These are phyloP conservation scores for Megaceryle alcyon DNA, from an alignment of 2,797 vertebrate species.

Conservation along the genomic window DNA sequence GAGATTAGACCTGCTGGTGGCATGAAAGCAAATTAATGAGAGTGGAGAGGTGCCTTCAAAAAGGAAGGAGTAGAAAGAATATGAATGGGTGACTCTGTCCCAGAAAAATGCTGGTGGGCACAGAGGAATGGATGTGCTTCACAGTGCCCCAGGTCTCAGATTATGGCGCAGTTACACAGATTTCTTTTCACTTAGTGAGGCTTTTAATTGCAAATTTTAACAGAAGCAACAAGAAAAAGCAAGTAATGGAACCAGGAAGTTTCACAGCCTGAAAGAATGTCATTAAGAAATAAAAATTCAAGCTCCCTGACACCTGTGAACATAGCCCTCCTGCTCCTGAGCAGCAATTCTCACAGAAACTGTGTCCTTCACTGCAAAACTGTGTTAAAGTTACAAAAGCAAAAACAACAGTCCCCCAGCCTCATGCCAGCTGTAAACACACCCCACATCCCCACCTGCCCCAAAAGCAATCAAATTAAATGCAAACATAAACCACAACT, in stretches of 20 bases:
- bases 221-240: slow-evolving; percentile 8
- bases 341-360: neutral
- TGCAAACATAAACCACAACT: neutral
- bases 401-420: neutral
- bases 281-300: slow-evolving; percentile 32
- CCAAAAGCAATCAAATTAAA: neutral
- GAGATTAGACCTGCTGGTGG: neutral
- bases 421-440: neutral
- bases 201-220: slow-evolving; percentile 22
- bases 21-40: neutral
- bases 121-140: fast-evolving
- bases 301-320: neutral
- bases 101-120: neutral
- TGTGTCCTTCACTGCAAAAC: fast-evolving
- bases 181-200: neutral
- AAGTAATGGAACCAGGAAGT: neutral
- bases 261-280: neutral
- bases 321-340: neutral
- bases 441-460: too few species aligned
- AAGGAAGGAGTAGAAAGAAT: neutral
- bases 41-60: neutral
- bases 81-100: neutral
- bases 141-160: neutral
- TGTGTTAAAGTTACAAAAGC: neutral
- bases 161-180: neutral